Evolutionary conservation across 2,888 invertebrate species (phyloP).

Genomic region (Aspidiotus rigidus): DNA sequence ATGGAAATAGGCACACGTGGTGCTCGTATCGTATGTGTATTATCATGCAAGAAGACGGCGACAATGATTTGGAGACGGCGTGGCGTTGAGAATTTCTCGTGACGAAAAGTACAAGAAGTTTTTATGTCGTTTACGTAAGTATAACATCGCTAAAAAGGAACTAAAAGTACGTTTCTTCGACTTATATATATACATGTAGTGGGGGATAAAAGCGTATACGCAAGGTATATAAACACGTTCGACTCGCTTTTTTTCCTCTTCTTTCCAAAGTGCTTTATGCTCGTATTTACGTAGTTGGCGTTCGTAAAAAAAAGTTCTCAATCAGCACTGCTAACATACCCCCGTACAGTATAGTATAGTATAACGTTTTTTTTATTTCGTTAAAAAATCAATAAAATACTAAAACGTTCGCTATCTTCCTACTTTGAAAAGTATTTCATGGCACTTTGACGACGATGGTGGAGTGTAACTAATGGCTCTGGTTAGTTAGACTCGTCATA

Average conservation of each 20-base stretch:
- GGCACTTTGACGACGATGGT: background rate
- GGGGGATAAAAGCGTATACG: constrained; percentile 17
- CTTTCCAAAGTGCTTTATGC: constrained; percentile 16
- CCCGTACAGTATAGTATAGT: background rate
- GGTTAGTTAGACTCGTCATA: background rate
- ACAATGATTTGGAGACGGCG: no score
- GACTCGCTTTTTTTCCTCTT: background rate
- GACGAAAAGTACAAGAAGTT: constrained; percentile 26
- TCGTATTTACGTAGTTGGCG: constrained; percentile 20
- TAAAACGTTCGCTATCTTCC: constrained; percentile 9
- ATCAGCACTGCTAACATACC: constrained; percentile 24
- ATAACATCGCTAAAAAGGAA: background rate
- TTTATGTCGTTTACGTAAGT: constrained; percentile 18
- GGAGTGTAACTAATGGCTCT: background rate
- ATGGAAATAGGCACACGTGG: no score
- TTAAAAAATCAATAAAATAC: constrained; percentile 18
- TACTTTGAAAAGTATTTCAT: constrained; percentile 18
- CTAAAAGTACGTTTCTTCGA: no score
- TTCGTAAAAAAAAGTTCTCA: constrained; percentile 26
- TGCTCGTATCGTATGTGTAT: no score
- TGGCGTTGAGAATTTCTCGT: background rate
- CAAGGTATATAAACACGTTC: constrained; percentile 22
- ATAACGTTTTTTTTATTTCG: constrained; percentile 8
- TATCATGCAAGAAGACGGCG: no score
- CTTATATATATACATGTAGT: constrained; percentile 5